Base-by-base conservation (phyloP, 2,113 vertebrate genomes). In the Isurus oxyrinchus region DNA sequence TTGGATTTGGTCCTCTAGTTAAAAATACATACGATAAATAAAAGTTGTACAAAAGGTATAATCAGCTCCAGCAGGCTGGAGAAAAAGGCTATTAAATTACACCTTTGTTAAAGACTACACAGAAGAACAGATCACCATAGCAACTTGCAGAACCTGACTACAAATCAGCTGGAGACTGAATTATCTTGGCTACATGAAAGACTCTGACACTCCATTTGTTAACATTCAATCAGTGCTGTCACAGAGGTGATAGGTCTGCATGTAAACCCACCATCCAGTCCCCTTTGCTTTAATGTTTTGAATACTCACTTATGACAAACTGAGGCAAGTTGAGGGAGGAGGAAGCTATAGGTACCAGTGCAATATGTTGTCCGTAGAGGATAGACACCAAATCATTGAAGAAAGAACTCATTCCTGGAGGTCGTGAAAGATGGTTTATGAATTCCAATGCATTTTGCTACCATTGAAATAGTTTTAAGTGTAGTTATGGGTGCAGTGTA, bases 111-210 rank as follows among this genome's bases (percentile, higher is more conserved):
- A 61, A 93, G 57, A 63, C 59, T 59, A 93, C 57, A 93, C 14
- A 91, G 55, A 63, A 35, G n/a, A 63, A 35, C 13, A 19, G 57
- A 63, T 93, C 90, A 93, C 59, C 90, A 93, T 63, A 93, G 90
- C 90, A 61, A 93, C 90, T 63, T 93, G 90, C 90, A 93, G 90
- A 93, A 93, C 90, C 35, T n/a, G 57, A 63, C 57, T 93, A 35
- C 31, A 93, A 61, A 93, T 93, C 57, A 40, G 90, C 57, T 40
- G 59, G 55, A 93, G 35, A 61, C 90, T 11, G 19, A 93, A 63
- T 93, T 93, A 93, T 63, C 57, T 93, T n/a, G 35, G 19, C 57
- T n/a, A 93, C 14, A 40, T 40, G 57, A 93, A 93, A 93, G 90
- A 63, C 59, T 61, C 23, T 88, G 31, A 59, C 6, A 72, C 69